Base-by-base conservation (phyloP, 2,888 invertebrate species). In the Drosophila gaucha region DNA sequence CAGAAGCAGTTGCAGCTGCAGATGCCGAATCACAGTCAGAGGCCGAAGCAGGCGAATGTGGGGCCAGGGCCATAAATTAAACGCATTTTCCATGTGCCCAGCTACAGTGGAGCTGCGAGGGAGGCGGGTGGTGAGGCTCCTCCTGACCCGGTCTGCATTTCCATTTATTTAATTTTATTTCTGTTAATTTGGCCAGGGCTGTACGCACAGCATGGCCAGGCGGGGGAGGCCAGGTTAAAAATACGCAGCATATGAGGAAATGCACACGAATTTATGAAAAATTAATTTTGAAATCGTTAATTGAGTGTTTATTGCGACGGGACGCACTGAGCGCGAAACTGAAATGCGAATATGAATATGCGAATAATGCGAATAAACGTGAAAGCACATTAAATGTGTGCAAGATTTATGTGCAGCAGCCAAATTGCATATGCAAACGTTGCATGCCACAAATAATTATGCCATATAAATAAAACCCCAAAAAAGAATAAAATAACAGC, bases 271-370 rank as follows among this genome's bases (percentile, higher is more conserved):
- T 89, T 77, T 84, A 88, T 90, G 83, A 89, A 89, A 90, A 89
- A 89, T 89, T 89, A 86, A 89, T 90, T 90, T 86, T 78, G 59
- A 88, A 88, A 88, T 87, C 84, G 88, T 90, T 90, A 90, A 90
- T 90, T 89, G 90, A 90, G 90, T 90, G 90, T 90, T 90, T 90
- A 90, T 90, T 88, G 86, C 86, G 63, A 82, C 80, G 78, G 80
- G 72, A 71, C 68, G 74, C 75, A 78, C 26, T 66, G 66, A 74
- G 69, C 74, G 74, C 74, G 20, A 68, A 67, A 43, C 41, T 41
- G 41, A 36, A 51, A 57, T 71, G 8, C n/a, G 36, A 46, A 62
- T 62, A 22, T 44, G 67, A 67, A 52, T 74, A 74, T 64, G 56
- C 71, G 74, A 67, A 60, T 67, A 67, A 74, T 78, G 60, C 66